Base-by-base conservation (phyloP, 2,888 invertebrate genomes). In the Lycia hirtaria region DNA sequence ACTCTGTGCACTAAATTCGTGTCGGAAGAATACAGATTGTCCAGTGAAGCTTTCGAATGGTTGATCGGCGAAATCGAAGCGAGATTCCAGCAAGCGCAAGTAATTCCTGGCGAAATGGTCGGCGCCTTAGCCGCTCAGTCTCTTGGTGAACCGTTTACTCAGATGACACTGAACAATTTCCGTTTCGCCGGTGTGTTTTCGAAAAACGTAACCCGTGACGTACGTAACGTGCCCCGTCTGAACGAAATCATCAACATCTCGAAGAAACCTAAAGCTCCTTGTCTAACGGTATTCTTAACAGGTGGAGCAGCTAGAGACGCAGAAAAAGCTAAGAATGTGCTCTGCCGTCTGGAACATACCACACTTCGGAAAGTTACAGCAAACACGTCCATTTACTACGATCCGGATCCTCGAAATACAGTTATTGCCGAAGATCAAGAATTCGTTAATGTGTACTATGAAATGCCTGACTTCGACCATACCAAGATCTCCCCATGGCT, bases 151-250 rank as follows among this genome's bases (percentile, higher is more conserved):
- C 99, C 99, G 7, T 99, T 99, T 72, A 99, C 99, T 60, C 98
- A 99, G 93, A 99, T 99, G 98, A 99, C 99, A 84, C 92, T 99
- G 83, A 99, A 99, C 91, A 99, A 99, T 93, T 99, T 99, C 96
- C 99, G 99, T 93, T 99, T 99, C 92, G 99, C 99, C 91, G 99
- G 99, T 94, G 99, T 99, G 75, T 99, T 99, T 0, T 99, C 99
- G 51, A 99, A 99, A 92, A 99, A 99, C 94, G 99, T 99, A 94
- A 99, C 99, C 0, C 95, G 99, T 49, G 99, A 99, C 94, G n/a
- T n/a, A n/a, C n/a, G n/a, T n/a, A n/a, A n/a, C n/a, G 99, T 99
- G 72, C 99, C 99, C 0, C 95, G 99, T 78, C 92, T 99, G 15
- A 99, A 99, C 87, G 97, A 97, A 95, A 97, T 97, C 68, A 99